These are phyloP conservation scores for Myotis planiceps DNA, from an alignment of 2,797 vertebrate genomes.

Conservation along the genomic window DNA sequence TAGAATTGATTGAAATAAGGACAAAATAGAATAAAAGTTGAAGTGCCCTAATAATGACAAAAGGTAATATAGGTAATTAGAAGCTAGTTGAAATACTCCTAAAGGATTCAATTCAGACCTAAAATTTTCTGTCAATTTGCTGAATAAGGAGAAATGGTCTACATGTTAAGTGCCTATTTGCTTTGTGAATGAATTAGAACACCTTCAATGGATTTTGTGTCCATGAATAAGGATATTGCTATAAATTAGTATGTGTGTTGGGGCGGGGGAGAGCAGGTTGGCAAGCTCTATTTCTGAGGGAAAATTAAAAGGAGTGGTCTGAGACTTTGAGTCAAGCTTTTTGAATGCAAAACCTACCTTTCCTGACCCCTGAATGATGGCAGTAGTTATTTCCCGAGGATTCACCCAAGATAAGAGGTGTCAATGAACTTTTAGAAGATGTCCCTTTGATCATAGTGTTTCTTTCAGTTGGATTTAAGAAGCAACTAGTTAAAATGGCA, in stretches of 20 bases:
- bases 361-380: not conserved
- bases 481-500: not conserved
- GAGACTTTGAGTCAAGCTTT: not conserved
- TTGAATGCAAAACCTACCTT: not conserved
- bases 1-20: not conserved
- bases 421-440: not conserved
- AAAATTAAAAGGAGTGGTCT: not conserved
- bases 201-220: not conserved
- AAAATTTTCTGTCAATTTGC: not conserved
- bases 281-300: not conserved
- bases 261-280: fast-evolving
- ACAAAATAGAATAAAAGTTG: not conserved
- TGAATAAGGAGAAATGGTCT: not conserved
- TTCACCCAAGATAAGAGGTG: not conserved
- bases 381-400: not conserved
- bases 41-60: not conserved
- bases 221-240: not conserved
- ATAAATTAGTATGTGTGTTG: not conserved
- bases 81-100: not conserved
- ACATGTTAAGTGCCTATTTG: not conserved
- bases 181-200: not conserved
- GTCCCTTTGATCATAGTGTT: not conserved
- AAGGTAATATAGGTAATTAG: not conserved
- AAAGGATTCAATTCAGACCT: not conserved
- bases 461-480: not conserved